These are phyloP conservation scores for Drosophila prolongata DNA, from an alignment of 2,888 invertebrate species.

Conservation along the genomic window DNA sequence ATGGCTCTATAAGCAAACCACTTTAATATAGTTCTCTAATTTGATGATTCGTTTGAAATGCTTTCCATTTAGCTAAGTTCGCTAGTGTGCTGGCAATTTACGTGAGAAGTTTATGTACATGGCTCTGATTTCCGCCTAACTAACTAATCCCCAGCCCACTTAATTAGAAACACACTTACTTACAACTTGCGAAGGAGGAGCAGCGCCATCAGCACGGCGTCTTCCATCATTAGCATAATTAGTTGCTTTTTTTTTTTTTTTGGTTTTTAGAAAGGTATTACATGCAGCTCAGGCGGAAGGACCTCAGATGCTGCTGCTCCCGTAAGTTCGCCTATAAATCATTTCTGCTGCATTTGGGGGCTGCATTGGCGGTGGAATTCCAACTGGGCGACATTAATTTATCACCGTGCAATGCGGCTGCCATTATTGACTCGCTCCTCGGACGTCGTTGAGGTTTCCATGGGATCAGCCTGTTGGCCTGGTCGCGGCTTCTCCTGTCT, in stretches of 20 bases:
- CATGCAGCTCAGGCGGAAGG: slow-evolving; percentile 14
- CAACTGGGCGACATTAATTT: slow-evolving; percentile 68
- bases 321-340: slow-evolving; percentile 39
- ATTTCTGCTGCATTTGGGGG: slow-evolving; percentile 61
- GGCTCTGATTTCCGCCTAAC: slow-evolving; percentile 51
- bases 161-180: slow-evolving; percentile 67
- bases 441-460: slow-evolving; percentile 7
- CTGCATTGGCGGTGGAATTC: slow-evolving; percentile 73
- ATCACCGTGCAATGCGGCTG: slow-evolving; percentile 68
- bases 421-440: slow-evolving; percentile 68
- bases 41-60: slow-evolving; percentile 23
- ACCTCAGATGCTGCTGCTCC: slow-evolving; percentile 15
- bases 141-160: slow-evolving; percentile 62
- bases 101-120: slow-evolving; percentile 62
- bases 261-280: slow-evolving; percentile 35
- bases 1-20: slow-evolving; percentile 34
- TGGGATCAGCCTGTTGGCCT: slow-evolving; percentile 11
- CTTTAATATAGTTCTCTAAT: slow-evolving; percentile 23
- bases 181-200: slow-evolving; percentile 55
- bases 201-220: slow-evolving; percentile 12
- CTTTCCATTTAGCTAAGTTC: slow-evolving; percentile 35
- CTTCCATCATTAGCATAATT: slow-evolving; percentile 61
- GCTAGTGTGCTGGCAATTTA: slow-evolving; percentile 41
- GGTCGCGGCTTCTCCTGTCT: slow-evolving; percentile 3
- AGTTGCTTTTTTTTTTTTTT: slow-evolving; percentile 30